A percentile compares a stretch with the other conserved stretches of the same genome.
Conservation (phyloP, 2,888 invertebrate species). For the Glaucopsyche alexis region DNA sequence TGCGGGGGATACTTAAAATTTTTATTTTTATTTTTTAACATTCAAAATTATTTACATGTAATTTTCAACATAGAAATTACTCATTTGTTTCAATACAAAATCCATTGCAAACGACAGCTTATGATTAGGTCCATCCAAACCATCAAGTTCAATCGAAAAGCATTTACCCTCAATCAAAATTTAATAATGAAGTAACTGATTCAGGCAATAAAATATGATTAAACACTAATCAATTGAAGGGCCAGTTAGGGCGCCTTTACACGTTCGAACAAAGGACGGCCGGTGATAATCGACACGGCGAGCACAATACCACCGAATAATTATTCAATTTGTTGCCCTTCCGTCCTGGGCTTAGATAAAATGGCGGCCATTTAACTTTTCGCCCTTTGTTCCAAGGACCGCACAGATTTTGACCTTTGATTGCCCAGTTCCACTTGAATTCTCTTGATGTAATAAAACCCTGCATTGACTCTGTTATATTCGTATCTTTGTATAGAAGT, state of each 20-base stretch:
- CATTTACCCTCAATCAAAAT: slow-evolving; percentile 9
- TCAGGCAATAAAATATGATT: slow-evolving; percentile 13
- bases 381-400: slow-evolving; percentile 50
- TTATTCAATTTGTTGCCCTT: slow-evolving; percentile 71
- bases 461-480: background rate
- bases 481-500: background rate
- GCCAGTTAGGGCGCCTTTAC: slow-evolving; percentile 14
- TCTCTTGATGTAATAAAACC: slow-evolving; percentile 37
- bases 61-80: no score
- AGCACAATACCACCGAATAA: slow-evolving; percentile 48
- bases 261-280: slow-evolving; percentile 12
- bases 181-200: background rate
- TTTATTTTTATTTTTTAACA: no score
- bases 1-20: no score
- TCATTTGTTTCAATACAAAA: no score
- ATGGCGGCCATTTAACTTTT: slow-evolving; percentile 57
- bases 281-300: slow-evolving; percentile 28
- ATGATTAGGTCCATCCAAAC: background rate
- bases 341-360: slow-evolving; percentile 49
- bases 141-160: background rate
- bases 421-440: slow-evolving; percentile 42
- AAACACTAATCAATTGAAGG: background rate
- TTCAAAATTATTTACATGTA: no score
- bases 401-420: slow-evolving; percentile 52
- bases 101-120: background rate